A percentile compares a stretch with the other conserved stretches of the same genome.
phyloP scores from a whole-genome alignment of 1,140 invertebrate species.

The Choristoneura fumiferana region DNA sequence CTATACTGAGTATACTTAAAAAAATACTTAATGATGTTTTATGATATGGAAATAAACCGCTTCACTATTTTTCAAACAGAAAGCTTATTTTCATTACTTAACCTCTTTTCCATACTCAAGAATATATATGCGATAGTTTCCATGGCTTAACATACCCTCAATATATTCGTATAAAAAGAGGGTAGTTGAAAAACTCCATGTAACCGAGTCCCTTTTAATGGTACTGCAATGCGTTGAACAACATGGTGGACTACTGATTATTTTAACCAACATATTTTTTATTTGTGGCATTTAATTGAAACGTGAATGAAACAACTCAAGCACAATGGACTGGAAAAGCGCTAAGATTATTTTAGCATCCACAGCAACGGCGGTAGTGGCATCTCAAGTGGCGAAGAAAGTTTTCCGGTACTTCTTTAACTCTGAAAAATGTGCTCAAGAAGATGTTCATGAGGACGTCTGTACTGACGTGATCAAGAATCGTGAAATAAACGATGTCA shows the following conservation, averaged over 20 bases:
- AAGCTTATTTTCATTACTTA: too few relatives aligned
- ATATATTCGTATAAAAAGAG: slow-evolving; percentile 22
- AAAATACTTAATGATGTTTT: too few relatives aligned
- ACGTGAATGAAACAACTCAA: slow-evolving; percentile 17
- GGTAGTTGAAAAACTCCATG: slow-evolving; percentile 35
- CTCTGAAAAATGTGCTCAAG: slow-evolving; percentile 32
- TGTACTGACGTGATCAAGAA: slow-evolving; percentile 56
- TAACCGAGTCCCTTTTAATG: slow-evolving; percentile 8
- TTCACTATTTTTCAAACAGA: too few relatives aligned
- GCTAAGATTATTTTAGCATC: slow-evolving; percentile 59
- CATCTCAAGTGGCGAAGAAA: slow-evolving; percentile 63
- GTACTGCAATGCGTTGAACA: slow-evolving; percentile 53
- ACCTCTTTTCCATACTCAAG: too few relatives aligned
- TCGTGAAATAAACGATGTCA: slow-evolving; percentile 71
- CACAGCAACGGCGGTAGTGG: slow-evolving; percentile 59
- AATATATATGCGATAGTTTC: too few relatives aligned
- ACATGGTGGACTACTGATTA: slow-evolving; percentile 52
- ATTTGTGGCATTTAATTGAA: slow-evolving; percentile 24
- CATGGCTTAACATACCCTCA: background rate
- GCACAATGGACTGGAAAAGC: slow-evolving; percentile 67
- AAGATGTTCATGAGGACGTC: slow-evolving; percentile 42
- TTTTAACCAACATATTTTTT: slow-evolving; percentile 24
- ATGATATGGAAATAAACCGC: too few relatives aligned
- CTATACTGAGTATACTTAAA: too few relatives aligned
- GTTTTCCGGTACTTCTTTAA: slow-evolving; percentile 58